phyloP scores from a whole-genome alignment of 2,888 invertebrate species.

The Crioceris asparagi region DNA sequence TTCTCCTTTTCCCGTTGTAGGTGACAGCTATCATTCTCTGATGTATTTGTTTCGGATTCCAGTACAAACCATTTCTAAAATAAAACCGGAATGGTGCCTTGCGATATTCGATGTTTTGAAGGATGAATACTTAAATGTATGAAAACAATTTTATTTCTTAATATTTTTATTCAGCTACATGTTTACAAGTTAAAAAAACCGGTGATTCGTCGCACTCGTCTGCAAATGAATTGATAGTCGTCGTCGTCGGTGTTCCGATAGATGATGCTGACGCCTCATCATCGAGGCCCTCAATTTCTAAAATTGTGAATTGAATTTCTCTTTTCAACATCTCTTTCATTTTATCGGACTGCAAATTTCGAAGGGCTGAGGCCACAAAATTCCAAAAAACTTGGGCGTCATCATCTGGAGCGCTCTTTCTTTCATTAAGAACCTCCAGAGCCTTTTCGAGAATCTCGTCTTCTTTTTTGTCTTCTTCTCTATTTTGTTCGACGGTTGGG shows the following conservation, averaged over 20 bases:
- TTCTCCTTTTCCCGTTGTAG: not conserved
- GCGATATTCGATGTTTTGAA: not conserved
- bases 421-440: conserved; percentile 7
- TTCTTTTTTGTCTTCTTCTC: not conserved
- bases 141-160: too few species aligned
- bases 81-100: not conserved
- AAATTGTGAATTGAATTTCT: not conserved
- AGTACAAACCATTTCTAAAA: not conserved
- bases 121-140: too few species aligned
- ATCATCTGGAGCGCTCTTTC: conserved; percentile 10
- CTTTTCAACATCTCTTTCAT: conserved; percentile 11
- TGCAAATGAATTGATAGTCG: too few species aligned
- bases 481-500: conserved; percentile 2
- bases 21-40: not conserved
- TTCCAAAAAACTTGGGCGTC: conserved; percentile 14
- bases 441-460: conserved; percentile 6
- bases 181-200: too few species aligned
- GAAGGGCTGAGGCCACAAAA: conserved; percentile 15
- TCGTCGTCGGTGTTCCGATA: not conserved
- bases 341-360: conserved; percentile 8
- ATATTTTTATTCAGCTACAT: too few species aligned
- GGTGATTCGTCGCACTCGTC: too few species aligned
- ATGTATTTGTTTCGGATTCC: not conserved
- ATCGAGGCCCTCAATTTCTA: not conserved
- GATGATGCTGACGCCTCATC: not conserved